Conservation (phyloP, 37 sponge, comb jelly and placozoan species). For the Trichoplax adhaerens region DNA sequence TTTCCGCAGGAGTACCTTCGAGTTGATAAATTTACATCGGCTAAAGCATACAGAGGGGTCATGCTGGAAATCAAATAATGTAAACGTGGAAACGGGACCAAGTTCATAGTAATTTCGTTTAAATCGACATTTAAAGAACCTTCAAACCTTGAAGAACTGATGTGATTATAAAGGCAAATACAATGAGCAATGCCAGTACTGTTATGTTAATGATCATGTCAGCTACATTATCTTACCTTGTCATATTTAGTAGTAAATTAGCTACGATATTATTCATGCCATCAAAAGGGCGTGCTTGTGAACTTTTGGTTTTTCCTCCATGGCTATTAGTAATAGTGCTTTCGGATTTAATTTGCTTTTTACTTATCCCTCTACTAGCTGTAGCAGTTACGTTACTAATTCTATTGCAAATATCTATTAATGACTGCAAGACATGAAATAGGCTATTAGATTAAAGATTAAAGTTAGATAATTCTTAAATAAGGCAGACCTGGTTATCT, state of each 20-base stretch:
- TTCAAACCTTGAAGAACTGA: slow-evolving; percentile 88
- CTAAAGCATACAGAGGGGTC: slow-evolving; percentile 67
- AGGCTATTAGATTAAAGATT: background rate
- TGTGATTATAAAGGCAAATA: slow-evolving; percentile 6
- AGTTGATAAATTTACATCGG: slow-evolving; percentile 45
- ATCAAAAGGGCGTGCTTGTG: slow-evolving; percentile 67
- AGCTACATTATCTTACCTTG: slow-evolving; percentile 26
- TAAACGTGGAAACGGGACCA: slow-evolving; percentile 89
- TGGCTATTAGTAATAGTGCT: slow-evolving; percentile 21
- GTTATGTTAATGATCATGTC: background rate
- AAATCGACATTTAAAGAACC: slow-evolving; percentile 95
- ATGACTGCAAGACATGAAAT: slow-evolving; percentile 21
- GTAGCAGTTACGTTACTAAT: slow-evolving; percentile 17
- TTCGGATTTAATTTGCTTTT: slow-evolving; percentile 3
- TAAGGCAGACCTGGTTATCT: slow-evolving; percentile 66
- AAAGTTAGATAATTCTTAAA: background rate
- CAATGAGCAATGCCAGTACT: background rate
- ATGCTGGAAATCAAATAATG: slow-evolving; percentile 87
- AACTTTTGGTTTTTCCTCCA: slow-evolving; percentile 1
- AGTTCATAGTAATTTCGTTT: slow-evolving; percentile 97
- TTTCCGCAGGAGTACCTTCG: slow-evolving; percentile 1
- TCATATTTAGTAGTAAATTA: slow-evolving; percentile 80
- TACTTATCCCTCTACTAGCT: slow-evolving; percentile 3
- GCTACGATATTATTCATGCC: slow-evolving; percentile 94
- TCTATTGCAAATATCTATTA: slow-evolving; percentile 54